phyloP scores from a whole-genome alignment of 2,888 invertebrate species.

The Drosophila parthenogenetica region DNA sequence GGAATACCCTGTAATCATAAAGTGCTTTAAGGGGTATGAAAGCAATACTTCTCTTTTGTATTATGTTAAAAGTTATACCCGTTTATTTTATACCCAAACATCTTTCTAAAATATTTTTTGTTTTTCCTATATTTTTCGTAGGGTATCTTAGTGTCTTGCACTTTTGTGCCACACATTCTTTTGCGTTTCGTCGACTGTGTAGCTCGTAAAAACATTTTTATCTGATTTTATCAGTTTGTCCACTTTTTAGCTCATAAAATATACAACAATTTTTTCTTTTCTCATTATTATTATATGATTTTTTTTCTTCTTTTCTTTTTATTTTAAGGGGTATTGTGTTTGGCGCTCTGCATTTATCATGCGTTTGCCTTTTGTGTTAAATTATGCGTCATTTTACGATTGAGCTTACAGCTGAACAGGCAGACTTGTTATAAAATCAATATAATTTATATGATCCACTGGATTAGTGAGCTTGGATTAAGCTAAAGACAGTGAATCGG shows the following conservation, averaged over 20 bases:
- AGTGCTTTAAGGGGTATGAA: neutral
- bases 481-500: conserved; percentile 2
- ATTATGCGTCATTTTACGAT: conserved; percentile 55
- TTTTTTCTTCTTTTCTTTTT: conserved; percentile 26
- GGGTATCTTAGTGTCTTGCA: conserved; percentile 7
- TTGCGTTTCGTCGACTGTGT: conserved; percentile 22
- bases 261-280: conserved; percentile 33
- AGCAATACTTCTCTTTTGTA: too few species aligned
- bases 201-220: conserved; percentile 62
- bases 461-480: conserved; percentile 17
- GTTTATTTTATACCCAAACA: too few species aligned
- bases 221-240: conserved; percentile 54
- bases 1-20: conserved; percentile 3
- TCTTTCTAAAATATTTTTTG: neutral
- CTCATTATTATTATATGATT: conserved; percentile 10
- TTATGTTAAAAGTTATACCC: too few species aligned
- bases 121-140: neutral
- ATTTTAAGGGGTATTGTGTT: conserved; percentile 20
- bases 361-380: conserved; percentile 53
- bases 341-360: conserved; percentile 64
- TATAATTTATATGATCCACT: conserved; percentile 46
- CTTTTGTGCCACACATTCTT: neutral
- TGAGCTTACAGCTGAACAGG: conserved; percentile 33
- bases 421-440: conserved; percentile 54
- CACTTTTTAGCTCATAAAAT: conserved; percentile 69